Evolutionary conservation across 2,797 vertebrate species (phyloP).

Genomic region (Oreonectes daqikongensis): DNA sequence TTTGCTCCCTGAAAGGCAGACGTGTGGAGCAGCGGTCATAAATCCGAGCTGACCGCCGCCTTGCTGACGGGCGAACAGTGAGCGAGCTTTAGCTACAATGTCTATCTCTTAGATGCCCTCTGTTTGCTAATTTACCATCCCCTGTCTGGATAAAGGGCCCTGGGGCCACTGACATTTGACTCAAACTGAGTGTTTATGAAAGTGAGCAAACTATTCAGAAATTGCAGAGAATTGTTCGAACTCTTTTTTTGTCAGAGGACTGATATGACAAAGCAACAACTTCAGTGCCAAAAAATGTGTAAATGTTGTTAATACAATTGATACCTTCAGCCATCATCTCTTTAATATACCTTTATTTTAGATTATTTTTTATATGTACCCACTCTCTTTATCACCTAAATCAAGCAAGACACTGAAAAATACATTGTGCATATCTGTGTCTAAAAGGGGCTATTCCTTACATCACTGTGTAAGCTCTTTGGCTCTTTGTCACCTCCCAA

Average conservation of each 20-base stretch:
- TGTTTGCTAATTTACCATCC: conserved; percentile 74
- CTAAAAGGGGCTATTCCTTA: neutral
- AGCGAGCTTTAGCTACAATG: conserved; percentile 49
- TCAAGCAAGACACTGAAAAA: neutral
- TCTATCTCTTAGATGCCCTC: conserved; percentile 70
- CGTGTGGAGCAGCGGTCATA: conserved; percentile 73
- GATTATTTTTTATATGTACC: neutral
- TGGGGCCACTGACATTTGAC: conserved; percentile 77
- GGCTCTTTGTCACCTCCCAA: conserved; percentile 67
- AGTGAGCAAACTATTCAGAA: conserved; percentile 78
- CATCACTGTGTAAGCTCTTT: conserved; percentile 60
- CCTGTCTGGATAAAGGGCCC: conserved; percentile 69
- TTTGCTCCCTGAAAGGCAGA: conserved; percentile 65
- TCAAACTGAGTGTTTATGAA: conserved; percentile 74
- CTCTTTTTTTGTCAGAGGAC: conserved; percentile 5
- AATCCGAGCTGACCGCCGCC: conserved; percentile 75
- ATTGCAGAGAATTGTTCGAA: conserved; percentile 73
- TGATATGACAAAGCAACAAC: conserved; percentile 6
- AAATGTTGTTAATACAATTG: too few relatives aligned
- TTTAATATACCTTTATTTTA: neutral
- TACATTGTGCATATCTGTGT: conserved; percentile 11
- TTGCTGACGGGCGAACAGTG: conserved; percentile 67
- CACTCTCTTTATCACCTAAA: neutral
- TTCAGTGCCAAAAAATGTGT: too few relatives aligned
- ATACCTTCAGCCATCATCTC: neutral